These are phyloP conservation scores for Dryas iulia DNA, from an alignment of 1,140 invertebrate genomes.

Conservation along the genomic window DNA sequence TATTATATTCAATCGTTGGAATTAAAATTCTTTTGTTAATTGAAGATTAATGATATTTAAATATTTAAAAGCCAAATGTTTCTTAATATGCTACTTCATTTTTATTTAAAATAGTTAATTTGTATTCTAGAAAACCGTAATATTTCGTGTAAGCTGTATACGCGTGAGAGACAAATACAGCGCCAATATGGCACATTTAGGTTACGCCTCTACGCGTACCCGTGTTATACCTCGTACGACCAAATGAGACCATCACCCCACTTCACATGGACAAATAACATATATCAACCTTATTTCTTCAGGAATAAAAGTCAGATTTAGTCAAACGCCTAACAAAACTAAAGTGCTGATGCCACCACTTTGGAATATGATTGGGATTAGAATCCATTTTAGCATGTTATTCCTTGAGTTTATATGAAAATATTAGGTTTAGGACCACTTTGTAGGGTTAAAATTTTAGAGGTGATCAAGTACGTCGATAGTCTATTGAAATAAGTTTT, in stretches of 20 bases:
- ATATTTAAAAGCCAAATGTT: neutral
- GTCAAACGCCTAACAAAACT: constrained; percentile 14
- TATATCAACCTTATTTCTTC: constrained; percentile 42
- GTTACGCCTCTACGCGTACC: constrained; percentile 51
- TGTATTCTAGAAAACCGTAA: neutral
- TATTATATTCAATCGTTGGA: neutral
- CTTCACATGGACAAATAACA: constrained; percentile 34
- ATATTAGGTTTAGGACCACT: neutral
- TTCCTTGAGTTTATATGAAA: constrained; percentile 22
- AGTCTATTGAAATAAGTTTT: neutral
- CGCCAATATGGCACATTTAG: constrained; percentile 57
- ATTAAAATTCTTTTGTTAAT: neutral
- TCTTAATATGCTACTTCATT: neutral
- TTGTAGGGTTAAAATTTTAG: constrained; percentile 24
- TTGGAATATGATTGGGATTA: constrained; percentile 52
- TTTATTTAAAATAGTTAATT: neutral
- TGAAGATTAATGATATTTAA: neutral
- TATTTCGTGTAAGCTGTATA: constrained; percentile 13
- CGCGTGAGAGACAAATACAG: constrained; percentile 34
- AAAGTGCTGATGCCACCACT: constrained; percentile 45
- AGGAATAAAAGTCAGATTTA: constrained; percentile 36
- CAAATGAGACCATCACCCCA: constrained; percentile 65
- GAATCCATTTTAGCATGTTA: constrained; percentile 47
- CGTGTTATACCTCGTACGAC: constrained; percentile 59
- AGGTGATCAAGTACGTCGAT: neutral